These are phyloP conservation scores for Phrynosoma platyrhinos DNA, from an alignment of 2,113 vertebrate genomes.

Conservation along the genomic window DNA sequence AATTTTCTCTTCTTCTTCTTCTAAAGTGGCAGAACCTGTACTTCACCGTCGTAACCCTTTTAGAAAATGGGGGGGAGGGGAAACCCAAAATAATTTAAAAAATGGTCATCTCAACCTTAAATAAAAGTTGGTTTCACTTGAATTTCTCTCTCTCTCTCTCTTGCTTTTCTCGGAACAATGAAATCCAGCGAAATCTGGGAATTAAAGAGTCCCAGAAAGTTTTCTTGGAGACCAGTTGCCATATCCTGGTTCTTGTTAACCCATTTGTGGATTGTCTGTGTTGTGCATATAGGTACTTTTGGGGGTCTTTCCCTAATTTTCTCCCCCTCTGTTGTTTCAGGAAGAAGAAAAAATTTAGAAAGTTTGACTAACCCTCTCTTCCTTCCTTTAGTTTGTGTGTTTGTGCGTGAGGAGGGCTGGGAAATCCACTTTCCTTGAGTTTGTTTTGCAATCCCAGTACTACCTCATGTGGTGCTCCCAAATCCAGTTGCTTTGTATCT, in stretches of 20 bases:
- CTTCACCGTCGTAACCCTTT: too few species aligned
- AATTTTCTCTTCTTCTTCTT: neutral
- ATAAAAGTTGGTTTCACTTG: neutral
- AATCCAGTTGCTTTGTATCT: neutral
- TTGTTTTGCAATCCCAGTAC: constrained; percentile 27
- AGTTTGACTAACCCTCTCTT: too few species aligned
- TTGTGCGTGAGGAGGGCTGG: neutral
- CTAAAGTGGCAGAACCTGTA: constrained; percentile 9
- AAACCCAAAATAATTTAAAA: too few species aligned
- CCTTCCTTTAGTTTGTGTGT: too few species aligned
- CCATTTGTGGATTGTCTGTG: neutral
- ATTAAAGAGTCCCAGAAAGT: neutral
- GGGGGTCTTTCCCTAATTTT: fast-evolving
- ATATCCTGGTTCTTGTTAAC: neutral
- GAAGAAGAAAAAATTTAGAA: neutral
- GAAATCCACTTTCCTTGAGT: neutral
- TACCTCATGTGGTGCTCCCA: constrained; percentile 11
- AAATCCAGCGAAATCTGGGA: neutral
- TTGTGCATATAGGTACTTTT: neutral
- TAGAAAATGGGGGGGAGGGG: too few species aligned
- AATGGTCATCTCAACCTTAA: neutral
- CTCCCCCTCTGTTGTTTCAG: neutral
- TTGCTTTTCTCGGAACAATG: too few species aligned
- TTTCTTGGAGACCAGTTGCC: neutral
- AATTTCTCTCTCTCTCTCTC: neutral